Base-by-base conservation (phyloP, 2,888 invertebrate species). In the Alloplasta piceator region DNA sequence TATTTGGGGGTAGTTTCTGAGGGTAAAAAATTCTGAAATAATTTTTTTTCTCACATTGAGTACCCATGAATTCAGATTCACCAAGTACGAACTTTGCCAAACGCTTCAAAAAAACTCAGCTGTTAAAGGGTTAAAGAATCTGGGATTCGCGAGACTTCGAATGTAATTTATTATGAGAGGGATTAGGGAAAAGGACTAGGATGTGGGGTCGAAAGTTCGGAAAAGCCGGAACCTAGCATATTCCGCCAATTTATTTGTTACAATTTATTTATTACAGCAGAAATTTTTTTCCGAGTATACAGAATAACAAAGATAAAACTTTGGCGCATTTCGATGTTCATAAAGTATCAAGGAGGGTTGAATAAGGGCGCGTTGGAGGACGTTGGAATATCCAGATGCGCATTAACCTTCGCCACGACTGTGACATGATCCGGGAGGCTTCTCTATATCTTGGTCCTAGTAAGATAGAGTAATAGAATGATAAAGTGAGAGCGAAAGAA, bases 361-460 rank as follows among this genome's bases (percentile, higher is more conserved):
- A 12, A 64, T 58, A 52, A 67, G 66, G 46, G 56, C 52, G 46
- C 61, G 16, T 66, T 41, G 78, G 81, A 80, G 72, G 55, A 72
- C 68, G 77, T 46, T 70, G 71, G 78, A 74, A 66, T 74, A 26
- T 58, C 48, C 58, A 48, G 56, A 56, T 12, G 68, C 46, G 50
- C 61, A 68, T 72, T 55, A 71, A 79, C 63, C 73, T 56, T 78
- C 73, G 63, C 68, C 68, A 55, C 56, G 55, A 43, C 39, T 43
- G 55, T 26, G 55, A 52, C 67, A 55, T 36, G 46, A 43, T 52
- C 41, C n/a, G n/a, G 48, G 48, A 58, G 68, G 66, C 58, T 58
- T 56, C 38, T 78, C 78, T 66, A 82, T 81, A 50, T 63, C 39
- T 76, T 83, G 80, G 78, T 72, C 48, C 12, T 75, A 73, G 78